Conservation (phyloP, 2,797 vertebrate genomes). For the Fundulus diaphanus region DNA sequence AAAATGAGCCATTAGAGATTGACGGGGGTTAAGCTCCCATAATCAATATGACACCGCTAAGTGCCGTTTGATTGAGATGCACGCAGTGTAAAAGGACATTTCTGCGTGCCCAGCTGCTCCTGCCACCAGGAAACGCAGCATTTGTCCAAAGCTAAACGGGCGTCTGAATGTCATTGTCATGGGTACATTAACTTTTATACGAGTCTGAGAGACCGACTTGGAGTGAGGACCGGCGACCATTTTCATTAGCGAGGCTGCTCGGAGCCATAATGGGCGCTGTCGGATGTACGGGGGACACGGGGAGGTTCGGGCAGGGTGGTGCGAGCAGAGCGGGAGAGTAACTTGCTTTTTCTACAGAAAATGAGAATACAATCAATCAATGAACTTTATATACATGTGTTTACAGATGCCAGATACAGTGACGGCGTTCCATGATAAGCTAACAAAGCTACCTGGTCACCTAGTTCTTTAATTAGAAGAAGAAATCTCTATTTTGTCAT, state of each 20-base stretch:
- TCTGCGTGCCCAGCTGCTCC: constrained; percentile 68
- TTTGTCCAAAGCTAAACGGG: constrained; percentile 72
- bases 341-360: constrained; percentile 12
- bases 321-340: constrained; percentile 21
- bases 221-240: constrained; percentile 62
- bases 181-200: constrained; percentile 79
- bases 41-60: constrained; percentile 81
- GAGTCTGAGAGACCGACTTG: constrained; percentile 64
- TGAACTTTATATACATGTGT: too few species aligned
- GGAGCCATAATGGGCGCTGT: constrained; percentile 60
- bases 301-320: constrained; percentile 18
- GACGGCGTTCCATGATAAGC: background rate
- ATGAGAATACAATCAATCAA: background rate
- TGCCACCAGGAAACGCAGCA: constrained; percentile 64
- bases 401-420: too few species aligned
- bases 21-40: constrained; percentile 77
- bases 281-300: constrained; percentile 31
- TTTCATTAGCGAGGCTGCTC: constrained; percentile 65
- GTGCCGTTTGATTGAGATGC: constrained; percentile 78
- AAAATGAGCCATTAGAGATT: constrained; percentile 67
- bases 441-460: too few species aligned
- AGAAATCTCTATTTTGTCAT: too few species aligned
- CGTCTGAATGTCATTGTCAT: constrained; percentile 76
- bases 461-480: too few species aligned
- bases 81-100: constrained; percentile 70